Percentiles rank a stretch among this genome's conserved stretches.
phyloP scores from a whole-genome alignment of 2,113 vertebrate genomes.

The Thamnaconus septentrionalis region DNA sequence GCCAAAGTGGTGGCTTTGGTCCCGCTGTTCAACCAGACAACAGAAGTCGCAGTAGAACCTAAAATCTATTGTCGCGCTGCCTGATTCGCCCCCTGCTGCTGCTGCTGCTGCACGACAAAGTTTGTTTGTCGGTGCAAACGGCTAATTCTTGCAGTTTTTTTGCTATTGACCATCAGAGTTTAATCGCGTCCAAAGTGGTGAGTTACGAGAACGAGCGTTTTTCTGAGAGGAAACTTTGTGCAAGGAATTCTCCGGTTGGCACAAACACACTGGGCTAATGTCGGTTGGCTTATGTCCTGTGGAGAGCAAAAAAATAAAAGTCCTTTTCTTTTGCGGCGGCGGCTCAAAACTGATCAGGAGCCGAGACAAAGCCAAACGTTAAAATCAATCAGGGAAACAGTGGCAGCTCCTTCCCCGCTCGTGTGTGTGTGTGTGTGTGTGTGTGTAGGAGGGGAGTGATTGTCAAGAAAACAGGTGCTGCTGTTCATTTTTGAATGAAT shows the following conservation, averaged over 20 bases:
- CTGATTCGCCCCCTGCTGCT: too few species aligned
- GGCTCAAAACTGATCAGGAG: conserved; percentile 38
- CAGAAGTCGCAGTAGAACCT: too few species aligned
- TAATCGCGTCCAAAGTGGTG: conserved; percentile 12
- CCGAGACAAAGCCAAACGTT: conserved; percentile 39
- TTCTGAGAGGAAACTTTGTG: too few species aligned
- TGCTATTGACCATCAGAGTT: conserved; percentile 6
- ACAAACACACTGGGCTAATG: too few species aligned
- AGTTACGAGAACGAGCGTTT: too few species aligned
- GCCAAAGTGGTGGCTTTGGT: too few species aligned
- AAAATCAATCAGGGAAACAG: conserved; percentile 44
- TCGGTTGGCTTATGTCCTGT: too few species aligned
- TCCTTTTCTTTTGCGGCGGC: conserved; percentile 23
- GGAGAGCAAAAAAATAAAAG: conserved; percentile 20
- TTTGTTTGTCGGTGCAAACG: too few species aligned
- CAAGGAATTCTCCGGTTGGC: too few species aligned
- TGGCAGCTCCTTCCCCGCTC: neutral
- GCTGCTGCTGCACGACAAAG: too few species aligned
- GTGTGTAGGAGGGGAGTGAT: conserved; percentile 10
- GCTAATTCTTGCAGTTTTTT: neutral
- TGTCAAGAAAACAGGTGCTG: conserved; percentile 64
- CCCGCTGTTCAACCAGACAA: too few species aligned
- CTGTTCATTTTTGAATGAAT: conserved; percentile 39
- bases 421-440: conserved; percentile 24
- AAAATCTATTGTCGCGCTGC: too few species aligned